A percentile compares a stretch with the other conserved stretches of the same genome.
These are phyloP conservation scores for Leptobrachium leishanense DNA, from an alignment of 2,113 vertebrate species.

Conservation along the genomic window DNA sequence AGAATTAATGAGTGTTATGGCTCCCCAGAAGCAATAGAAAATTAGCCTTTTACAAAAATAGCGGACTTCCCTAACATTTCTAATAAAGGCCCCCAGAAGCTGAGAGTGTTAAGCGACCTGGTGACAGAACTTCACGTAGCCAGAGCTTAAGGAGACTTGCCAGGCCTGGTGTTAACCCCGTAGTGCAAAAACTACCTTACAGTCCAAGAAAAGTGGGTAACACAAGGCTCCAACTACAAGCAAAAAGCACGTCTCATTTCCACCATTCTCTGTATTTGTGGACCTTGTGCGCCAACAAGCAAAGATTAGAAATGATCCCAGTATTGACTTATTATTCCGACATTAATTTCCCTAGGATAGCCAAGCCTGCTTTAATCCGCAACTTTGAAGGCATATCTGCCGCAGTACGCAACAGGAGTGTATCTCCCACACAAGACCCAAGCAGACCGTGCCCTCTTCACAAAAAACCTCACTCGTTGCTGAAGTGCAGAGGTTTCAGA, in stretches of 20 bases:
- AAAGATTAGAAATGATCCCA: neutral
- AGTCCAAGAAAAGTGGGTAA: slow-evolving; percentile 9
- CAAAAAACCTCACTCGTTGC: neutral
- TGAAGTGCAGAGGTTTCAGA: neutral
- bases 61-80: slow-evolving; percentile 49
- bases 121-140: slow-evolving; percentile 39
- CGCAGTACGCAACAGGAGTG: neutral
- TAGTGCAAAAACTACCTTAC: neutral
- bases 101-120: slow-evolving; percentile 49
- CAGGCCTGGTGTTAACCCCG: neutral
- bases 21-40: neutral
- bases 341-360: neutral
- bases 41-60: slow-evolving; percentile 35
- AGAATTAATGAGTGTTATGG: slow-evolving; percentile 19
- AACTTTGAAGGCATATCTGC: too few relatives aligned
- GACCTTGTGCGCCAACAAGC: neutral
- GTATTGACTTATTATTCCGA: neutral
- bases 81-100: slow-evolving; percentile 32
- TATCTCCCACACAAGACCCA: neutral
- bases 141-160: slow-evolving; percentile 33
- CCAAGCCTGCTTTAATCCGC: too few relatives aligned
- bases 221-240: slow-evolving; percentile 14
- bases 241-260: neutral
- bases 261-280: slow-evolving; percentile 7
- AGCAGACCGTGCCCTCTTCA: neutral